Evolutionary conservation across 2,797 vertebrate species (phyloP).

Genomic region (Crocidura indochinensis): DNA sequence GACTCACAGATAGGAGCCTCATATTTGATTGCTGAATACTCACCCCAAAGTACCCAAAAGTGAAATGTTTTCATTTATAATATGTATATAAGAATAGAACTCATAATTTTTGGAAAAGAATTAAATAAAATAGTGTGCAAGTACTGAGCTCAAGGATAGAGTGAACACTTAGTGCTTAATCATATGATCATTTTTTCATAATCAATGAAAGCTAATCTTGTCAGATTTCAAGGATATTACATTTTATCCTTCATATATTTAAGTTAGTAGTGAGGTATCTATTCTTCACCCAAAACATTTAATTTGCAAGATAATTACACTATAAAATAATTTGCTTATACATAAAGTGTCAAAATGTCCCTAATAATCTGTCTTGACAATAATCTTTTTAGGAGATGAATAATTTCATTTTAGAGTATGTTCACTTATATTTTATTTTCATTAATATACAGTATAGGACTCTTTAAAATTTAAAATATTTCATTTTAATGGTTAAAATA

Average conservation of each 20-base stretch:
- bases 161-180: conserved; percentile 7
- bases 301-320: conserved; percentile 17
- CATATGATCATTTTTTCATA: conserved; percentile 8
- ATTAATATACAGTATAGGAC: conserved; percentile 14
- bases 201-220: background rate
- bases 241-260: conserved; percentile 9
- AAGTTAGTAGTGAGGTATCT: background rate
- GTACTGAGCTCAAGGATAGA: background rate
- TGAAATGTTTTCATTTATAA: conserved; percentile 22
- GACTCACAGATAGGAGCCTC: too few species aligned
- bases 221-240: background rate
- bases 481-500: conserved; percentile 12
- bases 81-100: background rate
- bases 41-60: too few species aligned
- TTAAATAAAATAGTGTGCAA: background rate
- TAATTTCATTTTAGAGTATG: conserved; percentile 39
- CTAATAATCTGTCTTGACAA: background rate
- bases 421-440: background rate
- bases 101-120: background rate
- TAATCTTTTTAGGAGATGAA: conserved; percentile 1
- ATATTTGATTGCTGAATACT: too few species aligned
- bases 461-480: conserved; percentile 40
- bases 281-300: background rate
- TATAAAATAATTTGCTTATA: background rate
- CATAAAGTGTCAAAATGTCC: background rate